phyloP scores from a whole-genome alignment of 2,113 vertebrate species.

The Chrysemys picta region DNA sequence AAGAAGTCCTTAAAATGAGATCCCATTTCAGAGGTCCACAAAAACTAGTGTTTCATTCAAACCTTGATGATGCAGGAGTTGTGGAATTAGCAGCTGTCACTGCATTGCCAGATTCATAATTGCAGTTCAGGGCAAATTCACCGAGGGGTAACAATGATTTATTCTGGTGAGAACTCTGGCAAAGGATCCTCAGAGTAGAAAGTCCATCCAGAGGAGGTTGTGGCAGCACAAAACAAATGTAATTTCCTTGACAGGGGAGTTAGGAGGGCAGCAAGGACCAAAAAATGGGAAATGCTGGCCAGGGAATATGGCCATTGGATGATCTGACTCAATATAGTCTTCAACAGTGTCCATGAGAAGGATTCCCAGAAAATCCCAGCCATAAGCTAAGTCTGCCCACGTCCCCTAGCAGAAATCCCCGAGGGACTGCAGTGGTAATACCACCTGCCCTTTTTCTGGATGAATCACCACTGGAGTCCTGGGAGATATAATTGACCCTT shows the following conservation, averaged over 20 bases:
- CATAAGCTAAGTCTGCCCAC: not conserved
- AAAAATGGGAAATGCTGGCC: not conserved
- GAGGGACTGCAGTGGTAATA: not conserved
- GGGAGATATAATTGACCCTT: not conserved
- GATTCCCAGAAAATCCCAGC: not conserved
- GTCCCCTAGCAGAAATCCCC: not conserved
- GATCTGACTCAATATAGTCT: not conserved
- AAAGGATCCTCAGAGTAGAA: not conserved
- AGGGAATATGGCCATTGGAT: not conserved
- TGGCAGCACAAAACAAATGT: not conserved
- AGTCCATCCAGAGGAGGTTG: not conserved
- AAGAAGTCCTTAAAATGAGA: conserved; percentile 37
- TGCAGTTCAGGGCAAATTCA: not conserved
- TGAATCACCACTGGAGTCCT: not conserved
- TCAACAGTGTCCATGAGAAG: not conserved
- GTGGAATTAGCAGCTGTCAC: conserved; percentile 20
- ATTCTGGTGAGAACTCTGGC: not conserved
- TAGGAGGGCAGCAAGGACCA: not conserved
- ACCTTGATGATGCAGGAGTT: conserved; percentile 21
- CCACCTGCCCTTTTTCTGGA: not conserved
- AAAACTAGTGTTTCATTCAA: conserved; percentile 6
- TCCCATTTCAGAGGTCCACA: not conserved
- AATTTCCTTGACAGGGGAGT: not conserved
- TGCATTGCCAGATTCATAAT: conserved; percentile 16
- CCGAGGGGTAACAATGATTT: not conserved